Evolutionary conservation across 2,888 invertebrate genomes (phyloP), one percentile per base, ranked within the genome.

Genomic region (Tipula unca): DNA sequence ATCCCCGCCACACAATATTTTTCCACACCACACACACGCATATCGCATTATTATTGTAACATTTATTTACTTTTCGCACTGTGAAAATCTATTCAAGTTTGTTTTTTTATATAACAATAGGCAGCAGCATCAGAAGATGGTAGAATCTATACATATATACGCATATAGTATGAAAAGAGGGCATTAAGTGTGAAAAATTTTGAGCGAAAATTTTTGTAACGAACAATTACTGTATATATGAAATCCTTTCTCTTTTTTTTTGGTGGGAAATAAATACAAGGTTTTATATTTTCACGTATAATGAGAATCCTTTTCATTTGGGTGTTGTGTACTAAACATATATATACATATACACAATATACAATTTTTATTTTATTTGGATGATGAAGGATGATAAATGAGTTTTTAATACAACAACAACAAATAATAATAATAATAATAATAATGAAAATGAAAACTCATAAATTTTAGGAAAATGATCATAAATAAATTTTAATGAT

Each of bases 11-110:
- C 20, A 69, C 69, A 69, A 69, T 69, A 69, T 25, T 69, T 69
- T 69, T 69, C 25, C 25, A 69, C 25, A 69, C 39, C 48, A 69
- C 69, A 25, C 20, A 25, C 69, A 69, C 69, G 25, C 69, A 69
- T 25, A 69, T 10, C 69, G 69, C 69, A 25, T 69, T 69, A 48
- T 69, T 69, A 69, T 69, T 69, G 25, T 69, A 69, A 69, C 3
- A 69, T 69, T 69, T 69, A 69, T 69, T 69, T 69, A 69, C 69
- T 69, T 69, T 69, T 69, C 69, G 69, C 69, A 69, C 69, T 69
- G 69, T 69, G 69, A 69, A 69, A 69, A 69, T 69, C 69, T 69
- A 48, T 69, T 69, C 25, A 69, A 69, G 10, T 25, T 69, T 69
- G 20, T 69, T 69, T 69, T 69, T 69, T 25, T 4, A 25, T n/a